phyloP scores from a whole-genome alignment of 2,113 vertebrate genomes.

The Nanorana parkeri region DNA sequence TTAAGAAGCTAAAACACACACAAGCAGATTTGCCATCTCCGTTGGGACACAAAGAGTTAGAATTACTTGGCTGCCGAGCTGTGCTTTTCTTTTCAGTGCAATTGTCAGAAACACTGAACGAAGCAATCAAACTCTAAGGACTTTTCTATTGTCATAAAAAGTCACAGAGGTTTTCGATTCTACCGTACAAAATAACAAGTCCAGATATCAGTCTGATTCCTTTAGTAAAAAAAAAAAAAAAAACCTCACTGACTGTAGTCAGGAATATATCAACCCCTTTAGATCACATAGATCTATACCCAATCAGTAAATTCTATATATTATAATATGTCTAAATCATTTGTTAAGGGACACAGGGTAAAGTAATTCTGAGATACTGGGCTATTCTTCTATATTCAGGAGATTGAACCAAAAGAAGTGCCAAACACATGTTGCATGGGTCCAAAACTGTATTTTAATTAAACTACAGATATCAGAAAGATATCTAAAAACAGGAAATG shows the following conservation, averaged over 20 bases:
- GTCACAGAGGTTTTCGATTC: conserved; percentile 22
- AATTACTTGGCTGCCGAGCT: conserved; percentile 28
- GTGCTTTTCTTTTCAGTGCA: conserved; percentile 37
- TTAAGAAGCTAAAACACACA: conserved; percentile 40
- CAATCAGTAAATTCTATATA: no score
- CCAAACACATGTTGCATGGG: no score
- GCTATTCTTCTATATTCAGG: no score
- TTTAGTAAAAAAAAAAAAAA: neutral
- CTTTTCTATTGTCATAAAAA: conserved; percentile 46
- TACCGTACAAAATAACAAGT: neutral
- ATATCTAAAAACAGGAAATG: no score
- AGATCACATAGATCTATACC: neutral
- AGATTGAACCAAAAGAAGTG: no score
- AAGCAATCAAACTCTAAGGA: conserved; percentile 43
- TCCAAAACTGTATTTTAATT: no score
- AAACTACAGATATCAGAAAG: no score
- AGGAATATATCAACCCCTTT: conserved; percentile 2
- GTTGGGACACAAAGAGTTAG: conserved; percentile 41
- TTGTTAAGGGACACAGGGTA: no score
- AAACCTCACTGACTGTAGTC: conserved; percentile 12
- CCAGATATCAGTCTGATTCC: conserved; percentile 12
- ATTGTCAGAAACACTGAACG: conserved; percentile 38
- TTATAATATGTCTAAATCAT: no score
- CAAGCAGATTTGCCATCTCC: conserved; percentile 31
- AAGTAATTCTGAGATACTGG: no score